Percentiles rank a stretch among this genome's conserved stretches.
These are phyloP conservation scores for Typhlomys cinereus DNA, from an alignment of 2,113 vertebrate genomes.

Conservation along the genomic window DNA sequence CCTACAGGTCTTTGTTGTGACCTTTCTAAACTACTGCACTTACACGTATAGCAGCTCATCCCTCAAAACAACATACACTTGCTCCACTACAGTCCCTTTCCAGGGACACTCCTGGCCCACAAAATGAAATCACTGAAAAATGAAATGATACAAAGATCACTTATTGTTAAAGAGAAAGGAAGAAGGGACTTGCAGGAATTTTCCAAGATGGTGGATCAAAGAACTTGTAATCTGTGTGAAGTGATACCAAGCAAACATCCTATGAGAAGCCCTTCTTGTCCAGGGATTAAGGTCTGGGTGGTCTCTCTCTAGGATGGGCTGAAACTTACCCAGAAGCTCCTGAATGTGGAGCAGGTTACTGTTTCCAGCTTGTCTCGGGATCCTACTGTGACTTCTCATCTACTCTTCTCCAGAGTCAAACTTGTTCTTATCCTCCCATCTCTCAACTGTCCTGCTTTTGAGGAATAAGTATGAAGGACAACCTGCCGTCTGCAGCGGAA, in stretches of 20 bases:
- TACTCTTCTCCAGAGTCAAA: background rate
- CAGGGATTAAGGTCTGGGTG: background rate
- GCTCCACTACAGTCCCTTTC: background rate
- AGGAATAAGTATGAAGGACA: background rate
- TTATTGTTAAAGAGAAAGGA: background rate
- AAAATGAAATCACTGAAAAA: background rate
- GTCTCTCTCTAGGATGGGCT: background rate
- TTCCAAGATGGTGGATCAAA: background rate
- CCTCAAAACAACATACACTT: background rate
- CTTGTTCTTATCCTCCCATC: background rate
- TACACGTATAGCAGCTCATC: background rate
- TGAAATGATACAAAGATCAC: background rate
- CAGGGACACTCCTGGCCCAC: background rate
- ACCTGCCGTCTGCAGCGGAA: background rate
- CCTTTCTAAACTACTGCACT: background rate
- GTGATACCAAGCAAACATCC: no score
- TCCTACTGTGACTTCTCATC: background rate
- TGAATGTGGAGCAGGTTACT: background rate
- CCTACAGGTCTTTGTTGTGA: background rate
- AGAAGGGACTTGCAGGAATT: background rate
- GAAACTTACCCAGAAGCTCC: background rate
- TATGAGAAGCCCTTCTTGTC: background rate
- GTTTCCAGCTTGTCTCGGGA: background rate
- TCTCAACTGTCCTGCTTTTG: background rate
- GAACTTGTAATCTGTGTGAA: background rate